Base-by-base conservation (phyloP, 2,888 invertebrate genomes). In the Leptopilina syphax region DNA sequence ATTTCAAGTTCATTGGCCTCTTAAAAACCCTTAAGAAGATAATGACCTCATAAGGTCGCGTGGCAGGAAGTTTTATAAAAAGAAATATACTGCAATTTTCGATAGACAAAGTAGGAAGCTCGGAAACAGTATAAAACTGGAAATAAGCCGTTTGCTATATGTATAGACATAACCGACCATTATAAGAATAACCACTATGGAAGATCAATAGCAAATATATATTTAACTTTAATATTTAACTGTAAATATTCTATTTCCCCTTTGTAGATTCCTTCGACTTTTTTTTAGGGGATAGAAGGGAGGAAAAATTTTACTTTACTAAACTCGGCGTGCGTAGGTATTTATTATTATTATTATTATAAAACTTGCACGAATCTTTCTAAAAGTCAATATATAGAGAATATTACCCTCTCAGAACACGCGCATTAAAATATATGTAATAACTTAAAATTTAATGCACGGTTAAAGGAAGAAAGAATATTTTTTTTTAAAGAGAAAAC, bases 41-140 rank as follows among this genome's bases (percentile, higher is more conserved):
- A 70, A 70, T 70, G 12, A 70, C 54, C 27, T 13, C 54, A 63
- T 54, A 50, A 50, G 13, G 70, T 50, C 70, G 54, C 70, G 70
- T 70, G 70, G 13, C 70, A 70, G 70, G 70, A 54, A 70, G 50
- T 13, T 70, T 70, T 54, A 3, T 13, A 54, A 70, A 50, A 70
- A 27, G 27, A 27, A 34, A 34, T 34, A 13, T 70, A 54, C 44
- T 44, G 50, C n/a, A 70, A 70, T 54, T 70, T 27, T 70, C 18
- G 27, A 54, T 70, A 27, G 54, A 70, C 70, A 70, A 70, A 70
- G 54, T 70, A 70, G 70, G 70, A 70, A 70, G 70, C 27, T 27
- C 13, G 27, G 68, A 54, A 70, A 12, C 34, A 70, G 12, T 54
- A 70, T 54, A 70, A 70, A 27, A 54, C 27, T 54, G 70, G 27